Evolutionary conservation across 2,113 vertebrate species (phyloP), one percentile per base, ranked within the genome.

Genomic region (Pagrus major): DNA sequence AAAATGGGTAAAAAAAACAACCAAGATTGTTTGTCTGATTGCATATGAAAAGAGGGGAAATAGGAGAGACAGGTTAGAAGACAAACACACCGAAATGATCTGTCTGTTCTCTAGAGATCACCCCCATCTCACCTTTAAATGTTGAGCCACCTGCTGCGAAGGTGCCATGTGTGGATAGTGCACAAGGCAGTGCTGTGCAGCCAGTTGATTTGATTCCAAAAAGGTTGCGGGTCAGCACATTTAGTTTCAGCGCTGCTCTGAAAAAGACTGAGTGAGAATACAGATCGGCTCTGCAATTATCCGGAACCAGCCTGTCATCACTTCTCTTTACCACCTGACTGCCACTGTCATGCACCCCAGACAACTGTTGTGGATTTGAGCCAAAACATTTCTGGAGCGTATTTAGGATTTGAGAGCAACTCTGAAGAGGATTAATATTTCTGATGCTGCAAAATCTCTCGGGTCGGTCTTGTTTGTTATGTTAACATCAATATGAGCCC

Each of bases 141-240:
- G 18, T 29, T 21, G 11, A 76, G 66, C 54, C 1, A 3, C 42
- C 42, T 76, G 29, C 71, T 47, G 23, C 12, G 12, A 68, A 71
- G 55, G 52, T 69, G 29, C 27, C 41, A 27, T 25, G 29, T 51
- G 65, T 69, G 56, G 67, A 72, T 75, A 46, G 47, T 27, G 54
- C 20, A 55, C 37, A 21, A 20, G 65, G 63, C 69, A 33, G 23
- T n/a, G 59, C 56, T 69, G 42, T 52, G 67, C 42, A 67, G 68
- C 49, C 39, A 71, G 25, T 71, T 77, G 56, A 75, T 60, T 63
- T 64, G 77, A 73, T 69, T 61, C 21, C 41, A 67, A 76, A 70
- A 82, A 71, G 67, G 41, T 23, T 29, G 33, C 4, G 16, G 86
- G 59, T 78, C 81, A 80, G 72, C 77, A 77, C 46, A 77, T 82